A percentile compares a stretch with the other conserved stretches of the same genome.
Evolutionary conservation across 1,140 invertebrate genomes (phyloP).

Genomic region (Caerostris darwini): DNA sequence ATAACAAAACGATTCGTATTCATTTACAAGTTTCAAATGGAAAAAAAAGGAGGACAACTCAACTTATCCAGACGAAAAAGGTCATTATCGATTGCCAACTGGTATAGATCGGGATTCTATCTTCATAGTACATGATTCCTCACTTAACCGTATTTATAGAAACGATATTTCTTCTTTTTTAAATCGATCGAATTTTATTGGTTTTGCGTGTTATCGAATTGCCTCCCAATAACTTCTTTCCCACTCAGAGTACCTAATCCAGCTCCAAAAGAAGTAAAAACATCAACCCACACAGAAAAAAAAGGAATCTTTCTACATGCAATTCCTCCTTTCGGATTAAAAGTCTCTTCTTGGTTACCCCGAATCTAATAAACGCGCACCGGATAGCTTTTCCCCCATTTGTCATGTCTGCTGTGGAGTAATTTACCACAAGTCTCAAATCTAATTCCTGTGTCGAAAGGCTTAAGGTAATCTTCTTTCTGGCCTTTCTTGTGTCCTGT

Average conservation of each 20-base stretch:
- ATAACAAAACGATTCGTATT: no score
- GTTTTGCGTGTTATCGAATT: slow-evolving; percentile 21
- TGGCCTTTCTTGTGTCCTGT: no score
- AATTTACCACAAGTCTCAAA: slow-evolving; percentile 2
- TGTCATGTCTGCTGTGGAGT: not conserved
- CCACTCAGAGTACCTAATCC: not conserved
- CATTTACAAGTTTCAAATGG: no score
- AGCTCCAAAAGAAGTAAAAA: not conserved
- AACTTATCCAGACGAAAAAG: not conserved
- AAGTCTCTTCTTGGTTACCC: not conserved
- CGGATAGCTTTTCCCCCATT: not conserved
- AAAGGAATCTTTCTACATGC: not conserved
- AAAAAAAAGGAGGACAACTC: no score
- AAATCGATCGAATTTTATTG: not conserved
- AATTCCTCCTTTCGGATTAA: not conserved
- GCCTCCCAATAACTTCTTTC: not conserved
- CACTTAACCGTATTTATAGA: not conserved
- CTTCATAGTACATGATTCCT: not conserved
- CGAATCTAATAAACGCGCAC: slow-evolving; percentile 11
- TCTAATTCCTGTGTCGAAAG: not conserved
- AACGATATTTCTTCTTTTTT: not conserved
- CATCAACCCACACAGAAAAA: not conserved
- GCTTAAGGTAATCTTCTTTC: not conserved
- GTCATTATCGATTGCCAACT: not conserved
- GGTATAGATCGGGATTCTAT: not conserved